A percentile compares a stretch with the other conserved stretches of the same genome.
Conservation (phyloP, 2,113 vertebrate genomes). For the Archilochus colubris region DNA sequence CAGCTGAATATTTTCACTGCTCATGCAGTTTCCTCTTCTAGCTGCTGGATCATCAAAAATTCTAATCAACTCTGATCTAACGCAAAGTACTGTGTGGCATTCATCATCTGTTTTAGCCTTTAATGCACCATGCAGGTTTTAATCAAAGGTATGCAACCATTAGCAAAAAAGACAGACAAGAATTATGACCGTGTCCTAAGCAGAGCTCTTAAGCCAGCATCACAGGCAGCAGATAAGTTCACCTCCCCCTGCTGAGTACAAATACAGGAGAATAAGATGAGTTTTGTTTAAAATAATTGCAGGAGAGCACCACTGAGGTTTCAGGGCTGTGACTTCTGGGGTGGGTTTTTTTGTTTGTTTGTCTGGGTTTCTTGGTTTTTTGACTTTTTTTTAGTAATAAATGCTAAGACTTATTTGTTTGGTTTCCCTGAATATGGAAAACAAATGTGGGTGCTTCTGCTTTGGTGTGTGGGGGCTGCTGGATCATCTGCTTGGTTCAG, state of each 20-base stretch:
- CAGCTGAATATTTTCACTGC: conserved; percentile 69
- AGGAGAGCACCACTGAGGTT: conserved; percentile 21
- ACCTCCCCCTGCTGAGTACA: neutral
- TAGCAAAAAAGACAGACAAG: conserved; percentile 68
- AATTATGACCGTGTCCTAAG: conserved; percentile 67
- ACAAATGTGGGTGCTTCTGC: conserved; percentile 12
- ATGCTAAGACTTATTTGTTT: neutral
- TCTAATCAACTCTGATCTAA: conserved; percentile 79
- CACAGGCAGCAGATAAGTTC: conserved; percentile 45
- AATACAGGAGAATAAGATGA: conserved; percentile 20
- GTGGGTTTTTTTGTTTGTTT: too few species aligned
- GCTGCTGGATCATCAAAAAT: conserved; percentile 77
- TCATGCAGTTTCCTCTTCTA: conserved; percentile 65
- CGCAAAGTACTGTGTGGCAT: conserved; percentile 69
- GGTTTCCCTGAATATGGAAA: conserved; percentile 11
- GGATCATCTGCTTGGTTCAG: neutral
- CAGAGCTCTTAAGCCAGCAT: conserved; percentile 56
- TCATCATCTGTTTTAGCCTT: conserved; percentile 75
- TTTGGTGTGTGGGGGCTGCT: neutral
- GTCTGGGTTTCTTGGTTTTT: too few species aligned
- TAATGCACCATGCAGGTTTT: conserved; percentile 76
- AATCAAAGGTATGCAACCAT: conserved; percentile 79
- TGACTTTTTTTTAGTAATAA: neutral
- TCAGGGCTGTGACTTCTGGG: neutral
- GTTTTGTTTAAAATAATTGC: conserved; percentile 50